phyloP scores from a whole-genome alignment of 2,888 invertebrate genomes.

The Dicyrtoma fusca region DNA sequence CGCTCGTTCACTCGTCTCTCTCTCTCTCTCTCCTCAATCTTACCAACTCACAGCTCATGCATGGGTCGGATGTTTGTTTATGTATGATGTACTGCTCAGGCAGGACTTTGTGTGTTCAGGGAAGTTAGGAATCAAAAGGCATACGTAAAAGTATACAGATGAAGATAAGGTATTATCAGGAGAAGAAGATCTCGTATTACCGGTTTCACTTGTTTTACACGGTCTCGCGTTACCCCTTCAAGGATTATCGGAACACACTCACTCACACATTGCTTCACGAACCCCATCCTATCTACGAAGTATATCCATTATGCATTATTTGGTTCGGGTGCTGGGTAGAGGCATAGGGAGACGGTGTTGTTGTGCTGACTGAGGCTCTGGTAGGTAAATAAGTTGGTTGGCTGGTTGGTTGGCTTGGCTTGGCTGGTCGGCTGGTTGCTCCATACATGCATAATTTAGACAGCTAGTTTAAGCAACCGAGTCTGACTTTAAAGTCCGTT shows the following conservation, averaged over 20 bases:
- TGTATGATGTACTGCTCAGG: background rate
- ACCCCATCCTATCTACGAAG: background rate
- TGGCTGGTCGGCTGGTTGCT: no score
- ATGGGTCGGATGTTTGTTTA: constrained; percentile 2
- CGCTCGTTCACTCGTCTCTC: background rate
- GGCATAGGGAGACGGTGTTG: no score
- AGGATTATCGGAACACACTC: constrained; percentile 27
- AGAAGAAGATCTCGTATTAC: constrained; percentile 55
- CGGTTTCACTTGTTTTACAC: constrained; percentile 56
- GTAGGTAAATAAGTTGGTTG: no score
- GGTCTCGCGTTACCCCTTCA: constrained; percentile 46
- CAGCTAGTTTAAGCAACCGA: no score
- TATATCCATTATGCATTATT: no score
- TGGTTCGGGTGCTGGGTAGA: no score
- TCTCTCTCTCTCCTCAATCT: constrained; percentile 6
- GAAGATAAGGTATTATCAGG: constrained; percentile 50
- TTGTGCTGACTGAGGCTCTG: no score
- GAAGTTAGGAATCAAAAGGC: background rate
- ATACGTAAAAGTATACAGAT: constrained; percentile 21
- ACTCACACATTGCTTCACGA: constrained; percentile 3
- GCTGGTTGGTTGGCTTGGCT: no score
- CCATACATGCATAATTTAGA: no score
- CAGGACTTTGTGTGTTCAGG: constrained; percentile 3
- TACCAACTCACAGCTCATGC: background rate
- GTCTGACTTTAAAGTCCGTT: background rate